These are phyloP conservation scores for Sarotherodon lohbergeri DNA, from an alignment of 2,113 vertebrate species.

Conservation along the genomic window DNA sequence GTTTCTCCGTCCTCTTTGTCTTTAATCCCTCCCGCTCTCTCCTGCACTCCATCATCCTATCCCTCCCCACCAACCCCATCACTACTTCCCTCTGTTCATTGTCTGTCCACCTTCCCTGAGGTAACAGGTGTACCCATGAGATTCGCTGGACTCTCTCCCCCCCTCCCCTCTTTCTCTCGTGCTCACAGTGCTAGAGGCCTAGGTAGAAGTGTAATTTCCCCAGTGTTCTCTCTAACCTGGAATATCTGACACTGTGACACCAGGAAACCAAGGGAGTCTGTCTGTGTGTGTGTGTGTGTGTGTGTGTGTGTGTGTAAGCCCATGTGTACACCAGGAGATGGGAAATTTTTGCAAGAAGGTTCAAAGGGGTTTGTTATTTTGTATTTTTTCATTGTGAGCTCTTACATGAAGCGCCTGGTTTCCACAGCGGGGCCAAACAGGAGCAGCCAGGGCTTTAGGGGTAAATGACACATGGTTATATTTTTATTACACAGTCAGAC, in stretches of 20 bases:
- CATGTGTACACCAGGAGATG: conserved; percentile 8
- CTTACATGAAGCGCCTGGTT: background rate
- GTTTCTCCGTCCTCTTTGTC: too few relatives aligned
- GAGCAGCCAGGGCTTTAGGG: background rate
- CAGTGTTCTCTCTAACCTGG: conserved; percentile 64
- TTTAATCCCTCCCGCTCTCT: too few relatives aligned
- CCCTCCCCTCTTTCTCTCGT: too few relatives aligned
- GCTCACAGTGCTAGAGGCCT: too few relatives aligned
- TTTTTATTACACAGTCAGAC: background rate
- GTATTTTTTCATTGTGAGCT: conserved; percentile 11
- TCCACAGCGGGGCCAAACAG: background rate
- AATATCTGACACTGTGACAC: conserved; percentile 64
- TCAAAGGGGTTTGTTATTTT: conserved; percentile 9
- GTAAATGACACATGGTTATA: background rate
- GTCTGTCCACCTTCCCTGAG: too few relatives aligned
- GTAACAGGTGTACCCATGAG: too few relatives aligned
- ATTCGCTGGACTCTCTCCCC: too few relatives aligned
- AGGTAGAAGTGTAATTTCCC: conserved; percentile 66
- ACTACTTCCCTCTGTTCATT: too few relatives aligned
- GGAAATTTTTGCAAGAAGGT: conserved; percentile 31
- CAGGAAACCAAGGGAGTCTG: background rate
- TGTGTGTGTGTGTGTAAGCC: background rate
- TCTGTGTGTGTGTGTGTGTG: background rate
- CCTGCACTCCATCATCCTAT: too few relatives aligned
- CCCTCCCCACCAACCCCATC: too few relatives aligned